Evolutionary conservation across 37 sponge, comb jelly and placozoan species (phyloP), one percentile per base, ranked within the genome.

Genomic region (Ianthella basta): DNA sequence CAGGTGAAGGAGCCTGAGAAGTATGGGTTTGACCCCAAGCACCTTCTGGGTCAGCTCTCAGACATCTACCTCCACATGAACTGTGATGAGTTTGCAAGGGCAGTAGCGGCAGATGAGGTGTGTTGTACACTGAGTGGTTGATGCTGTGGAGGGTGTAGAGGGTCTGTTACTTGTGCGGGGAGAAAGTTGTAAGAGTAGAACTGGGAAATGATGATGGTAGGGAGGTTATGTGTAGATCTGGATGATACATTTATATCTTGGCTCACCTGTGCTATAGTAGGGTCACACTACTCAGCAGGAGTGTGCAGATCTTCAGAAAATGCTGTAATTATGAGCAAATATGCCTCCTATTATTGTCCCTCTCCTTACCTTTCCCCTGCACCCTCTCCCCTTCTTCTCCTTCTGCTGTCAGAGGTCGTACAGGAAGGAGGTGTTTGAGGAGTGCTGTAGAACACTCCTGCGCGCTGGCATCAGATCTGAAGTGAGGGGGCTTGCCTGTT

Each of bases 61-160:
- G 99, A 98, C 81, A 92, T 98, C 74, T 98, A 98, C 83, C 90
- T 98, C 18, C 92, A 98, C 60, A 74, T 98, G 70, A 86, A 91
- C 32, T 66, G 93, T 32, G 80, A 89, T 0, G 86, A 35, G n/a
- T 83, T 98, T 34, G 87, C 93, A 14, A 67, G 82, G 20, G 96
- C 99, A 20, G 93, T 98, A 10, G 99, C 93, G 0, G 59, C 65
- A 5, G 99, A 98, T 85, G 93, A 96, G 82, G 91, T 90, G 25
- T 75, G 72, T 19, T n/a, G 13, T 44, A 8, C 50, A 8, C 6
- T 44, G 50, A 44, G 8, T 44, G 50, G 50, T 44, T 8, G 50
- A 44, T 44, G 3, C 50, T 44, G 8, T 44, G 6, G 40, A 19
- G 53, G 10, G 13, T 1, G 25, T 72, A 20, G 19, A 25, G 29